These are phyloP conservation scores for Zhengitettix transpicula DNA, from an alignment of 2,888 invertebrate genomes.

Conservation along the genomic window DNA sequence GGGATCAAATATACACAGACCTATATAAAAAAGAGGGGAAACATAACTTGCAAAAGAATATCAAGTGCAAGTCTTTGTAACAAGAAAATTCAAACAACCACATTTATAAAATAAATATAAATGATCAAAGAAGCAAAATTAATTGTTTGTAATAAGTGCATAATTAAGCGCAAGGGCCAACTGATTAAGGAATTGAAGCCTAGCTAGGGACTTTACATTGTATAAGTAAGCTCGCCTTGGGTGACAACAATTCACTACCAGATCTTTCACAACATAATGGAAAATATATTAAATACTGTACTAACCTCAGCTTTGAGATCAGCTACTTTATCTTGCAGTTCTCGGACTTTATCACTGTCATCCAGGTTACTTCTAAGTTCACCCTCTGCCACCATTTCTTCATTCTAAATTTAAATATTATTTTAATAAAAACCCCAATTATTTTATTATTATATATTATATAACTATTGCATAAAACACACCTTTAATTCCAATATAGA, in stretches of 20 bases:
- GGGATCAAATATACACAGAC: not conserved
- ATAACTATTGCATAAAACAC: constrained; percentile 11
- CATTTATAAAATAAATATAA: not conserved
- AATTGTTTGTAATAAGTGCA: not conserved
- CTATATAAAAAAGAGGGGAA: not conserved
- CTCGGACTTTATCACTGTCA: constrained; percentile 71
- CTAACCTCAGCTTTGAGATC: constrained; percentile 87
- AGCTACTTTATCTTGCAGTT: constrained; percentile 81
- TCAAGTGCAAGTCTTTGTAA: not conserved
- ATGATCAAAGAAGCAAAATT: not conserved
- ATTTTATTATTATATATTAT: too few relatives aligned
- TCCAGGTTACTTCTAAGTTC: constrained; percentile 67
- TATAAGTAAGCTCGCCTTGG: not conserved
- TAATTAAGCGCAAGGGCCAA: not conserved
- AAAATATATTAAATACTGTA: constrained; percentile 6
- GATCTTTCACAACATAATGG: not conserved
- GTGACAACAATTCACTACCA: not conserved
- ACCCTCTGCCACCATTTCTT: constrained; percentile 86
- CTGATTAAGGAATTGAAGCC: not conserved
- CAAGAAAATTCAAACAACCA: not conserved
- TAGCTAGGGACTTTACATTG: not conserved
- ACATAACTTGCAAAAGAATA: not conserved
- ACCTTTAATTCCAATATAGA: constrained; percentile 86
- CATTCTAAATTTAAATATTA: constrained; percentile 44
- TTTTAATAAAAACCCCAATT: too few relatives aligned